Evolutionary conservation across 1,140 invertebrate genomes (phyloP), one percentile per base, ranked within the genome.

Genomic region (Polypedilum vanderplanki): DNA sequence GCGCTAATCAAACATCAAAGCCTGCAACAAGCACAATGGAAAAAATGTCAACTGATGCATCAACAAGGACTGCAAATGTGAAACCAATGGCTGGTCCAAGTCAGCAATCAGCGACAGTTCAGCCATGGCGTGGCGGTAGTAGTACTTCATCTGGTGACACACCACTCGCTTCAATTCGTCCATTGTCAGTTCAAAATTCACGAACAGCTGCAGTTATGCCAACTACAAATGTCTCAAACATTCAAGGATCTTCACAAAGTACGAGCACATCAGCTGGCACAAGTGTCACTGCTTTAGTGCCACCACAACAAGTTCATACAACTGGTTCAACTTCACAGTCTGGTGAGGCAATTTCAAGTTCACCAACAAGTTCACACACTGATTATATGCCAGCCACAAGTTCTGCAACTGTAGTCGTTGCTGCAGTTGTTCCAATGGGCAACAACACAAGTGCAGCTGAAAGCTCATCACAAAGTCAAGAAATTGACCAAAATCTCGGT

Each of bases 131-230:
- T 46, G 88, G 87, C 70, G 87, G 88, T 5, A 12, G n/a, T 7
- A 12, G n/a, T 7, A 57, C 8, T 57, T 22, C 17, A 70, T 70
- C 65, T 3, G 20, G 65, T 8, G 91, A 93, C 79, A 93, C 93
- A 0, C 93, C 93, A 4, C 87, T 95, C 75, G 95, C 95, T 8
- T 96, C 94, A 78, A 97, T 98, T 77, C 85, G 94, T 15, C 96
- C 96, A 0, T 96, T 97, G 89, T 93, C 90, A 75, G 89, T 86
- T 76, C 89, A 86, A 76, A 89, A 84, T 76, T 87, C 87, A 15
- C 84, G 89, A 76, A 94, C 91, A 24, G 91, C 90, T 1, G 91
- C 92, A 9, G 91, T 94, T n/a, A 84, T 93, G 77, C 92, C 91
- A 0, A 80, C 74, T 4, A 64, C 76, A 77, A 76, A 76, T 40